Evolutionary conservation across 2,888 invertebrate genomes (phyloP), one percentile per base, ranked within the genome.

Genomic region (Drosophila tanythrix): DNA sequence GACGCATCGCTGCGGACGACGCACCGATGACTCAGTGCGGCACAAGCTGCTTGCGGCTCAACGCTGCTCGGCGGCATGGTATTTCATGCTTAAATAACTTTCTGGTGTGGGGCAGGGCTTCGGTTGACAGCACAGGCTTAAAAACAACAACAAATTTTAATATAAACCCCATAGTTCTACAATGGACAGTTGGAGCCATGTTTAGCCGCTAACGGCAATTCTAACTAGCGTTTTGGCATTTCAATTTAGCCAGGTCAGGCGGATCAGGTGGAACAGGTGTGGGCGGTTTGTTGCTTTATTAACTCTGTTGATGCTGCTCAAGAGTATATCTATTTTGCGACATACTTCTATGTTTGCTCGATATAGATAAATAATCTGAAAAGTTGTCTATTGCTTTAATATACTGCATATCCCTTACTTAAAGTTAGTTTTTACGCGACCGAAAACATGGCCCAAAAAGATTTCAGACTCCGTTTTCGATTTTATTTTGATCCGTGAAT

Each of bases 1-100:
- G 88, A 90, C 81, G 84, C 88, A 71, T 88, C 74, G 90, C 64
- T 90, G 86, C 90, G 76, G 72, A 60, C 77, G 48, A 51, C 40
- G 48, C 27, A 40, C 13, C 29, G 83, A 84, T 89, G 83, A 83
- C 75, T 83, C 83, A 83, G 64, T 72, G 86, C 80, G 71, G 70
- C 77, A 68, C 79, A 70, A 67, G 74, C 70, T 70, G 68, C 55
- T 50, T 53, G 18, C 61, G 35, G 61, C 35, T 46, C 70, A 31
- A 11, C 27, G 8, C 27, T 48, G 48, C 63, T 69, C 55, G 64
- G 68, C 61, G 75, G 65, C 65, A 36, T 36, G 65, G 70, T 55
- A 75, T 83, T 86, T 79, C 70, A 88, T 88, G 84, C 71, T 77
- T 63, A 72, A 83, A 87, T 74, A 83, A 87, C 66, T 84, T 70